A percentile compares a stretch with the other conserved stretches of the same genome.
These are phyloP conservation scores for Furcifer pardalis DNA, from an alignment of 2,797 vertebrate species.

Conservation along the genomic window DNA sequence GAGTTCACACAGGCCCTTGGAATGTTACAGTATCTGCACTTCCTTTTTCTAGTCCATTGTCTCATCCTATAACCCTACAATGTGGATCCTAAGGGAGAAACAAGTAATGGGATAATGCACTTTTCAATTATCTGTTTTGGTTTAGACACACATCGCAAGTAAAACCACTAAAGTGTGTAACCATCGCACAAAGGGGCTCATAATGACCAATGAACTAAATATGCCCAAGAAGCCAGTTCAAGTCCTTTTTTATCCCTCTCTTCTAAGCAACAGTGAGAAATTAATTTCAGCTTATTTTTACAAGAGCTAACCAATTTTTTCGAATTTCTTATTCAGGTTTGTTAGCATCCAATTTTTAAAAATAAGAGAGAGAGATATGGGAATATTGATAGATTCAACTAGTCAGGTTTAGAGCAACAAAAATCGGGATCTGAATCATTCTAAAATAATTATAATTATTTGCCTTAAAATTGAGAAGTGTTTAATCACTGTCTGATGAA, in stretches of 20 bases:
- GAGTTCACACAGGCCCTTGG: constrained; percentile 6
- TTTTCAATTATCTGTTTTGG: constrained; percentile 64
- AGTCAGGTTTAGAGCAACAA: not conserved
- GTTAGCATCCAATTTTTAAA: too few species aligned
- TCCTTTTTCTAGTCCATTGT: constrained; percentile 10
- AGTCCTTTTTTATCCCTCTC: not conserved
- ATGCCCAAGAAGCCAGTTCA: not conserved
- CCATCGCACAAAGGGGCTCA: constrained; percentile 39
- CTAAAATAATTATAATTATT: not conserved
- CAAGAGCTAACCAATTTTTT: too few species aligned
- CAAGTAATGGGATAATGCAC: constrained; percentile 38
- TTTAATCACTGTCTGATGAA: not conserved
- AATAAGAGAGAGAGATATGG: too few species aligned
- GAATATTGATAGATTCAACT: too few species aligned
- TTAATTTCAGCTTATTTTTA: not conserved
- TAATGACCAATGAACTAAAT: constrained; percentile 24
- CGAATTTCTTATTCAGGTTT: too few species aligned
- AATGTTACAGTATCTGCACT: constrained; percentile 3
- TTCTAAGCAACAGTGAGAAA: too few species aligned
- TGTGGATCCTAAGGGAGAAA: constrained; percentile 50
- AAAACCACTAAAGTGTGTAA: constrained; percentile 46
- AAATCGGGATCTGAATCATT: not conserved
- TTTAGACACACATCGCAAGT: constrained; percentile 65
- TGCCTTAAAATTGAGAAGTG: not conserved
- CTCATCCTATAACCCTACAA: constrained; percentile 11